Conservation (phyloP, 2,113 vertebrate genomes). For the Bostrychus sinensis region DNA sequence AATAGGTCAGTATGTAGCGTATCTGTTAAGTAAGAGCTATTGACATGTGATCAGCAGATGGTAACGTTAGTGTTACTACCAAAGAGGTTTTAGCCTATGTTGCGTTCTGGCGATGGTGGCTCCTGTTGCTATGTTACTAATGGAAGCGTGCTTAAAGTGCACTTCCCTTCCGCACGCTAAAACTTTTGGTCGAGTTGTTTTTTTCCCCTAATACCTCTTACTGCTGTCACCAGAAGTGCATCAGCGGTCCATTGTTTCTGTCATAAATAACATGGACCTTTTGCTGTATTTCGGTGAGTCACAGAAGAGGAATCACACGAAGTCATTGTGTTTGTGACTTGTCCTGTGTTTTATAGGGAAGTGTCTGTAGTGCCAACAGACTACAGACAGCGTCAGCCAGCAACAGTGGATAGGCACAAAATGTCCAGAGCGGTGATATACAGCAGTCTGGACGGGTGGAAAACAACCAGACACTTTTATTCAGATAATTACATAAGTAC, state of each 20-base stretch:
- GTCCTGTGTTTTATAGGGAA: slow-evolving; percentile 9
- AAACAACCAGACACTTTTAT: no score
- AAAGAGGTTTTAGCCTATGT: slow-evolving; percentile 25
- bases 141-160: slow-evolving; percentile 54
- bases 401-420: neutral
- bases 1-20: no score
- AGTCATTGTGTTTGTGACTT: slow-evolving; percentile 1
- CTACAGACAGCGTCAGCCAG: neutral
- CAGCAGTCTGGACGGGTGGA: no score
- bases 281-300: slow-evolving; percentile 33
- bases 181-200: slow-evolving; percentile 34
- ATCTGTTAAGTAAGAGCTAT: neutral
- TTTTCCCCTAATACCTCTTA: slow-evolving; percentile 1
- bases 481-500: no score
- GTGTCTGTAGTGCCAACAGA: neutral
- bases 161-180: slow-evolving; percentile 49
- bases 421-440: neutral
- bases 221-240: slow-evolving; percentile 18
- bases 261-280: slow-evolving; percentile 34
- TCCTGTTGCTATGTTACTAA: slow-evolving; percentile 67
- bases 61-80: slow-evolving; percentile 6
- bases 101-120: neutral
- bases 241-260: slow-evolving; percentile 13
- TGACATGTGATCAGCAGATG: slow-evolving; percentile 30
- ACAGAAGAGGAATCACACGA: neutral